Evolutionary conservation across 2,113 vertebrate genomes (phyloP), one percentile per base, ranked within the genome.

Genomic region (Xyrauchen texanus): DNA sequence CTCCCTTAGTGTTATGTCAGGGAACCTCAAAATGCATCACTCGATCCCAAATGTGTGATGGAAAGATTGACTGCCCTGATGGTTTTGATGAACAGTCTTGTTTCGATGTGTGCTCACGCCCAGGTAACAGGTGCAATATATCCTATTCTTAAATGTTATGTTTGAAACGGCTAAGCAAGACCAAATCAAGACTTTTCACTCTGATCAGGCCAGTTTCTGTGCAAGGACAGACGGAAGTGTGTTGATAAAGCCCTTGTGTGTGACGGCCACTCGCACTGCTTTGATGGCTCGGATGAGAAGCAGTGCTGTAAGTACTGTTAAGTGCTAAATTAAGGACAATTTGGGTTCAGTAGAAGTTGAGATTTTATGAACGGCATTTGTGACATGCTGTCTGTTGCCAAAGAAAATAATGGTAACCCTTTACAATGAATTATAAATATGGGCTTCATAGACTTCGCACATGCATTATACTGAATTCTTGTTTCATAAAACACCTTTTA

Each of bases 241-340:
- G 2, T 97, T 0, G 0, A 82, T 10, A 89, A 76, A 0, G 73
- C 1, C 0, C 65, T 91, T 58, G 91, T 57, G 74, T 97, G 96
- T 0, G 94, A 97, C 0, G 95, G 95, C 0, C 86, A 88, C 0
- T 34, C 76, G 0, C 93, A 98, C 62, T 98, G 96, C 67, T 62
- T 87, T 0, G 95, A 98, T 0, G 90, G 91, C 9, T 98, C 96
- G 0, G 96, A 98, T n/a, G 96, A 98, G 86, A 10, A 0, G 0
- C 77, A 10, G 63, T 98, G 79, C 52, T 57, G 82, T 81, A 78
- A 68, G 82, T 69, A n/a, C 42, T 58, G 0, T 2, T 6, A 12
- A 5, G 53, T 57, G 11, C 5, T 5, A 57, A 57, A 6, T 58
- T 13, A 34, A 34, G 12, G n/a, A 4, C 3, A 7, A 2, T 58